A percentile compares a stretch with the other conserved stretches of the same genome.
Evolutionary conservation across 2,113 vertebrate genomes (phyloP).

Genomic region (Patagioenas fasciata): DNA sequence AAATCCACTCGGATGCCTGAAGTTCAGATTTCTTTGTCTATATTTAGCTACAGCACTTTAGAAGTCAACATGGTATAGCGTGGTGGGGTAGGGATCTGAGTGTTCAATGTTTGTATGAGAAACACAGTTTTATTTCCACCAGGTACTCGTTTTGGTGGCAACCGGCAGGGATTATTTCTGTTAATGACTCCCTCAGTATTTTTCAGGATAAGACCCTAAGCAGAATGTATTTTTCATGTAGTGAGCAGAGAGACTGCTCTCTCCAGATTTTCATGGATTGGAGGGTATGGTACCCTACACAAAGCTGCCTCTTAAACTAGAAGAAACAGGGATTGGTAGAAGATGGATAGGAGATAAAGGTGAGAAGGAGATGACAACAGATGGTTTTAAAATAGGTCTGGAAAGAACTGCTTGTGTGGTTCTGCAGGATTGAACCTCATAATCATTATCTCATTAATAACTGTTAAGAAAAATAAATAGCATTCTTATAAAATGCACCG

Average conservation of each 20-base stretch:
- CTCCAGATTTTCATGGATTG: background rate
- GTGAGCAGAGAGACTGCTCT: background rate
- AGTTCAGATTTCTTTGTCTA: background rate
- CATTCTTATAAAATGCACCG: background rate
- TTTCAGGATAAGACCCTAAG: background rate
- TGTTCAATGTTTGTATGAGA: background rate
- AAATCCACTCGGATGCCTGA: background rate
- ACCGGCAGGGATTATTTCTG: background rate
- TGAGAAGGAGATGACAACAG: background rate
- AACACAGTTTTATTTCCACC: background rate
- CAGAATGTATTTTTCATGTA: background rate
- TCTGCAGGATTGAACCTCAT: background rate
- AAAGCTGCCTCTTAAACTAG: background rate
- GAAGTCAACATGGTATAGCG: accelerated
- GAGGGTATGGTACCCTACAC: background rate
- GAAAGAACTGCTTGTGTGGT: background rate
- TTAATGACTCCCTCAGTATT: background rate
- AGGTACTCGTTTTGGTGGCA: background rate
- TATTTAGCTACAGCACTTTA: background rate
- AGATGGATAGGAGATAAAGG: background rate
- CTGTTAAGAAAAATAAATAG: background rate
- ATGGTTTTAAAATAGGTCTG: background rate
- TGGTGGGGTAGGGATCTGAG: background rate
- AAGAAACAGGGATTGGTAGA: background rate
- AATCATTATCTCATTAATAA: background rate